Percentiles rank a stretch among this genome's conserved stretches.
These are phyloP conservation scores for Tuberolachnus salignus DNA, from an alignment of 2,888 invertebrate species.

Conservation along the genomic window DNA sequence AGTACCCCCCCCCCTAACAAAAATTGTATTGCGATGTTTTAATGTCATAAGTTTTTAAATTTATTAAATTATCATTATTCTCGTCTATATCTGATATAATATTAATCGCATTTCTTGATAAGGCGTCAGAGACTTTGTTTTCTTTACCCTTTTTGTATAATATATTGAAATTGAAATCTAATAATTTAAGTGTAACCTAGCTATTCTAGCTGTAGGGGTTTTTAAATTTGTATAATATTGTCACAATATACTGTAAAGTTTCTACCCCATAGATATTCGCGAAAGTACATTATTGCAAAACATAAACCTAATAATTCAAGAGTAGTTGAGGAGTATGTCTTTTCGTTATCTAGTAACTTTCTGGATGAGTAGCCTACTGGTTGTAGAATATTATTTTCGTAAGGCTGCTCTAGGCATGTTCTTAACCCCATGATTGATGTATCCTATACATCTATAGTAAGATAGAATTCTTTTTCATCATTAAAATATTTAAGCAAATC, in stretches of 20 bases:
- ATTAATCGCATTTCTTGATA: neutral
- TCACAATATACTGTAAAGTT: slow-evolving; percentile 34
- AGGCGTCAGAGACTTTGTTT: slow-evolving; percentile 15
- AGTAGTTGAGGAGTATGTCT: slow-evolving; percentile 35
- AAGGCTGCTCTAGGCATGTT: slow-evolving; percentile 21
- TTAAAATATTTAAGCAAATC: slow-evolving; percentile 34
- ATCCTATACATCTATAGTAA: slow-evolving; percentile 26
- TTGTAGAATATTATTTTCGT: slow-evolving; percentile 41
- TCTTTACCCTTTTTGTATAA: slow-evolving; percentile 25
- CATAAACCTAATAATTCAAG: slow-evolving; percentile 43
- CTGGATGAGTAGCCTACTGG: slow-evolving; percentile 39
- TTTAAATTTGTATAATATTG: slow-evolving; percentile 29
- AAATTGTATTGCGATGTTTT: neutral
- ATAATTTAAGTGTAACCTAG: slow-evolving; percentile 1
- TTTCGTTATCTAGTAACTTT: slow-evolving; percentile 19
- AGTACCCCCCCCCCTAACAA: too few relatives aligned
- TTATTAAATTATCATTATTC: neutral
- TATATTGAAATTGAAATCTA: slow-evolving; percentile 42
- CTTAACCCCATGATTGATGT: slow-evolving; percentile 15
- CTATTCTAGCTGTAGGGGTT: slow-evolving; percentile 13
- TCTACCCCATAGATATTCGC: slow-evolving; percentile 25
- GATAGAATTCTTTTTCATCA: slow-evolving; percentile 30
- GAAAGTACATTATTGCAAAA: slow-evolving; percentile 24
- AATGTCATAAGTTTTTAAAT: neutral
- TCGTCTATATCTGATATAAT: neutral